A percentile compares a stretch with the other conserved stretches of the same genome.
phyloP scores from a whole-genome alignment of 1,140 invertebrate genomes.

The Kradibia gibbosae region DNA sequence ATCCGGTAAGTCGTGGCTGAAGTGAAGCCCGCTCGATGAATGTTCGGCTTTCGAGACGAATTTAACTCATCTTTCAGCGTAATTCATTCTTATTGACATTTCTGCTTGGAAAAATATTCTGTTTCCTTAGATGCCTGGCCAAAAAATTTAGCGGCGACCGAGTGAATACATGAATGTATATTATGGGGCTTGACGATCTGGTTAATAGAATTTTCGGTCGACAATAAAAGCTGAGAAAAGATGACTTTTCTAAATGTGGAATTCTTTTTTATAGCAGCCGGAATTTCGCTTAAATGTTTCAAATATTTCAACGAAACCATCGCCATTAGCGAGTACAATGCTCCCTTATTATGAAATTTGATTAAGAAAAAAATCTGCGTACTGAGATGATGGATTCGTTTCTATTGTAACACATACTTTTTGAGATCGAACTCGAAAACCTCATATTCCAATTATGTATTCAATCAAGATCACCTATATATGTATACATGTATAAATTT shows the following conservation, averaged over 20 bases:
- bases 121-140: no score
- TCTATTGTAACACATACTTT: no score
- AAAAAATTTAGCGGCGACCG: neutral
- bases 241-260: neutral
- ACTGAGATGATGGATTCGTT: no score
- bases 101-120: neutral
- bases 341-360: no score
- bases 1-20: neutral
- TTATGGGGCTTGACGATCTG: neutral
- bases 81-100: neutral
- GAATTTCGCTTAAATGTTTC: no score
- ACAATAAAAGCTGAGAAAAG: neutral
- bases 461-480: no score
- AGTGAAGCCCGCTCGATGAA: neutral
- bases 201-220: neutral
- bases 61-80: neutral
- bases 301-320: no score
- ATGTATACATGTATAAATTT: no score
- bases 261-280: neutral
- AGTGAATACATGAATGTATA: neutral
- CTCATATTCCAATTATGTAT: no score
- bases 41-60: conserved; percentile 2
- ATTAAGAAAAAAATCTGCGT: no score
- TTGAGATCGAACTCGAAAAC: no score
- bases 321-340: no score